A percentile compares a stretch with the other conserved stretches of the same genome.
Evolutionary conservation across 2,797 vertebrate genomes (phyloP).

Genomic region (Monodelphis domestica): DNA sequence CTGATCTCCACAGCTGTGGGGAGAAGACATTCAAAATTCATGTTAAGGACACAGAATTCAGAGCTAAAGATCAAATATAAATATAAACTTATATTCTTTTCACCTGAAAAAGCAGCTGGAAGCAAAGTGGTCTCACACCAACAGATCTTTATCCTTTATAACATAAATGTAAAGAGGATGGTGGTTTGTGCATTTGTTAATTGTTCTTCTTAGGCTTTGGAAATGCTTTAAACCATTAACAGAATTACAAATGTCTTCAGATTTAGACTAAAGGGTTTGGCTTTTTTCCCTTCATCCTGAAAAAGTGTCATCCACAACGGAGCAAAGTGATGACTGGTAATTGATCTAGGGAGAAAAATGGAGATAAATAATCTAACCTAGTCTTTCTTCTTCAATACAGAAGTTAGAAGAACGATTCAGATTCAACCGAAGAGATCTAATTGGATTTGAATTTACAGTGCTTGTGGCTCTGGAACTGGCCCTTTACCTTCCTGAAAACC

Average conservation of each 20-base stretch:
- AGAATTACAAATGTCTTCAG: neutral
- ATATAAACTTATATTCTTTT: neutral
- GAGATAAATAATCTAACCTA: neutral
- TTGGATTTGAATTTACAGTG: conserved; percentile 95
- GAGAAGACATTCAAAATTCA: neutral
- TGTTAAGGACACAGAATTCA: neutral
- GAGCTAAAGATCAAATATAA: neutral
- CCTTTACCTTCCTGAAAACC: conserved; percentile 96
- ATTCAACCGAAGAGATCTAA: conserved; percentile 94
- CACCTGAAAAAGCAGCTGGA: neutral
- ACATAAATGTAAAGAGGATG: neutral
- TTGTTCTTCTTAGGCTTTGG: neutral
- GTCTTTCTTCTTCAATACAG: conserved; percentile 79
- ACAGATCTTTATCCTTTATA: neutral
- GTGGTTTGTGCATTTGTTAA: neutral
- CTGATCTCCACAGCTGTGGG: neutral
- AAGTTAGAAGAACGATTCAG: conserved; percentile 98
- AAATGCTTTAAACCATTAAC: neutral
- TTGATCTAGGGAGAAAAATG: neutral
- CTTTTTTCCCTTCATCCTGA: neutral
- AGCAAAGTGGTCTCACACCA: neutral
- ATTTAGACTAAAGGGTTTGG: neutral
- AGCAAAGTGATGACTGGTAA: neutral
- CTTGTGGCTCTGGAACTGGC: conserved; percentile 98
- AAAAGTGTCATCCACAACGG: neutral